A percentile compares a stretch with the other conserved stretches of the same genome.
Evolutionary conservation across 1,140 invertebrate genomes (phyloP).

Genomic region (Microplitis demolitor): DNA sequence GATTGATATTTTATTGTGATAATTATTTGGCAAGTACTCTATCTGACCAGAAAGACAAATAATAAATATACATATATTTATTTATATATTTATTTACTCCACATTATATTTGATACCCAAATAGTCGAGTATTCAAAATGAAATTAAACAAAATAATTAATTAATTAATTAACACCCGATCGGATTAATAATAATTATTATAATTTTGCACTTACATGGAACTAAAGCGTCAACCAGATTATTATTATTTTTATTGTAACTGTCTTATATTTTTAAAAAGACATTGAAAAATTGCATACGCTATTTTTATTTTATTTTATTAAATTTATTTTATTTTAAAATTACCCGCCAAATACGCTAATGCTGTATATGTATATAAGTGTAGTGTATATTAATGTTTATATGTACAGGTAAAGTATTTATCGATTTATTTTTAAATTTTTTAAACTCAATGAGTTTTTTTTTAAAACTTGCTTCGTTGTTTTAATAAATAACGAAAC

Average conservation of each 20-base stretch:
- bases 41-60: no score
- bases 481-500: conserved; percentile 25
- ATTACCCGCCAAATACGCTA: conserved; percentile 46
- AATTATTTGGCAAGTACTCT: no score
- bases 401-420: not conserved
- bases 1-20: no score
- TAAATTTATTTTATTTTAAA: not conserved
- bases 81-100: no score
- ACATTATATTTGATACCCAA: no score
- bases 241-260: conserved; percentile 53
- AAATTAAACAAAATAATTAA: conserved; percentile 30
- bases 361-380: not conserved
- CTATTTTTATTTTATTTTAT: conserved; percentile 38
- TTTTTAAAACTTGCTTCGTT: conserved; percentile 22
- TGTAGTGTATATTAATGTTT: not conserved
- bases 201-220: conserved; percentile 37
- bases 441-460: not conserved
- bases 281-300: conserved; percentile 61
- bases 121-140: not conserved
- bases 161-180: no score
- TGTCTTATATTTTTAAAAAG: conserved; percentile 57
- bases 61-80: no score
- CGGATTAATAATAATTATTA: no score
- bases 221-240: conserved; percentile 54
- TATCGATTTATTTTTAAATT: not conserved